Evolutionary conservation across 2,888 invertebrate species (phyloP), one percentile per base, ranked within the genome.

Genomic region (Noctua fimbriata): DNA sequence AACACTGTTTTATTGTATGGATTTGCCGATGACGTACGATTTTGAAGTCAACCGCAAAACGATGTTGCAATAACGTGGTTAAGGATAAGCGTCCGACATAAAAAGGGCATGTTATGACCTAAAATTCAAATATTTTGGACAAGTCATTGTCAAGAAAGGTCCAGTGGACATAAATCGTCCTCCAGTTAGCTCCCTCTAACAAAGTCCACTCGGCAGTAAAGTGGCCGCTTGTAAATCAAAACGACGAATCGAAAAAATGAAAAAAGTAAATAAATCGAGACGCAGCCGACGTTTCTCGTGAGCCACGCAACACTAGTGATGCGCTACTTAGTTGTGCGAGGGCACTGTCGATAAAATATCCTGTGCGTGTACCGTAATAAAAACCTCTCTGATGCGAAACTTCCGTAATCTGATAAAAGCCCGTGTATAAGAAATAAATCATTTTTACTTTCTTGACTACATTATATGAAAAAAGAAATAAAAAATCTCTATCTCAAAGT

Each of bases 201-300:
- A 96, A 96, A 96, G 96, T 96, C 94, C 93, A 93, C 93, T 93
- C 92, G 93, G 94, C 94, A 94, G 95, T 96, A 95, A 96, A 96
- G 93, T 94, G 94, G 92, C 92, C 93, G 95, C 93, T 94, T 95
- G 96, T 96, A 96, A 96, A 96, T 96, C 96, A 96, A 95, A 95
- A 94, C 93, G 94, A 95, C 92, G 93, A 95, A 94, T 95, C 93
- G 93, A 95, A 95, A 95, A 95, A 93, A 93, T 92, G 91, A 92
- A 93, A 93, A 93, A 93, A 92, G 92, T 91, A 94, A 93, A 95
- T 93, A 93, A 93, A 92, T 93, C 92, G 91, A 92, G 91, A 92
- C 93, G 89, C 87, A 90, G 92, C 82, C 91, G 92, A 94, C 94
- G 92, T 93, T 93, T 94, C 94, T 94, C 91, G 91, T 91, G 90